These are phyloP conservation scores for Umimayanthus kanabou DNA, from an alignment of 92 coral and sea anemone genomes.

Conservation along the genomic window DNA sequence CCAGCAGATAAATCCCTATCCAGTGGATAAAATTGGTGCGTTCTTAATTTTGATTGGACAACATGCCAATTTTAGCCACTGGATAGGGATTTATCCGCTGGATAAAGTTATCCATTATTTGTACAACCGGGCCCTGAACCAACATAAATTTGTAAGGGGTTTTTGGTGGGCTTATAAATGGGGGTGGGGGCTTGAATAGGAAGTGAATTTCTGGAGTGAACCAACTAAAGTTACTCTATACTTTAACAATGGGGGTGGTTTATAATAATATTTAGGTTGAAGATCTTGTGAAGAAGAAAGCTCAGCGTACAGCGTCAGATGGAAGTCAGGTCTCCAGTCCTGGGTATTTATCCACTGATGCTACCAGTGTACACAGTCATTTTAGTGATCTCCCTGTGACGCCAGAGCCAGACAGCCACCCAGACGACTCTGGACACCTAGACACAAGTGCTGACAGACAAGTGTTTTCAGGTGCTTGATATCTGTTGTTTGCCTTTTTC, in stretches of 20 bases:
- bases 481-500: not conserved
- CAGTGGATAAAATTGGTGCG: too few species aligned
- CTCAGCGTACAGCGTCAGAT: constrained; percentile 70
- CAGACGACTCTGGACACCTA: constrained; percentile 39
- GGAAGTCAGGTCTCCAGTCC: constrained; percentile 68
- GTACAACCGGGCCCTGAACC: too few species aligned
- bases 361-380: constrained; percentile 70
- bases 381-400: constrained; percentile 57
- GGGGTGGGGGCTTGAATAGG: too few species aligned
- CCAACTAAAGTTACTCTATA: not conserved
- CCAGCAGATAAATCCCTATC: too few species aligned
- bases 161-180: too few species aligned
- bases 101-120: too few species aligned
- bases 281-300: constrained; percentile 65
- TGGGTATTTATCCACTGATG: constrained; percentile 63
- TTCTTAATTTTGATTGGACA: too few species aligned
- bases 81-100: too few species aligned
- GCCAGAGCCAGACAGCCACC: constrained; percentile 31
- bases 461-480: constrained; percentile 49
- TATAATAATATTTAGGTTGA: constrained; percentile 54
- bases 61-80: too few species aligned
- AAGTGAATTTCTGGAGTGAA: too few species aligned
- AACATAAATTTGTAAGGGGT: too few species aligned
- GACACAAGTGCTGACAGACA: constrained; percentile 41
- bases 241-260: not conserved